Conservation (phyloP, 2,888 invertebrate species). For the Zootermopsis nevadensis region DNA sequence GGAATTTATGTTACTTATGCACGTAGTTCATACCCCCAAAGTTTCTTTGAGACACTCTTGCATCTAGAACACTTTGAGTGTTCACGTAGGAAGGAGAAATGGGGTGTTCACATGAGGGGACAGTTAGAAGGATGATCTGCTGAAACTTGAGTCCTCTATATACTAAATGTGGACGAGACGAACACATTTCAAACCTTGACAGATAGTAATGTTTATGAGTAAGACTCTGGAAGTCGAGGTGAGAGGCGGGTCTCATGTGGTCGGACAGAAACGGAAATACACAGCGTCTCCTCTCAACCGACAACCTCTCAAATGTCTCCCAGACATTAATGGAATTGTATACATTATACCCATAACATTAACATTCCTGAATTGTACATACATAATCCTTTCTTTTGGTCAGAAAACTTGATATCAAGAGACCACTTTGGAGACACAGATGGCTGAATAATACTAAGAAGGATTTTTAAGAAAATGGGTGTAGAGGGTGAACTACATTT, state of each 20-base stretch:
- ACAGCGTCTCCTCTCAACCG: too few relatives aligned
- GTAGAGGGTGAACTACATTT: too few relatives aligned
- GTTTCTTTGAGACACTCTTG: background rate
- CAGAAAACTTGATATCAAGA: too few relatives aligned
- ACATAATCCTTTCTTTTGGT: too few relatives aligned
- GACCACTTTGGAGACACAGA: too few relatives aligned
- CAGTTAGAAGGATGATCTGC: background rate
- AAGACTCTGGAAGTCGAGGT: background rate
- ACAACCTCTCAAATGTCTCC: background rate
- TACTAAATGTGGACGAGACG: background rate
- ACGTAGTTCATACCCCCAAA: too few relatives aligned
- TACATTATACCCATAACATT: background rate
- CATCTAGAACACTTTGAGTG: background rate
- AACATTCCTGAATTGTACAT: background rate
- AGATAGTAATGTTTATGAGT: slow-evolving; percentile 1
- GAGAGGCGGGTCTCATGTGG: background rate
- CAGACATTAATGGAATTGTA: background rate
- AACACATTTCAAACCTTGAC: slow-evolving; percentile 7
- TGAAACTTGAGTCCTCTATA: slow-evolving; percentile 8
- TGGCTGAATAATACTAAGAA: too few relatives aligned
- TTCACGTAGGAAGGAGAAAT: slow-evolving; percentile 10
- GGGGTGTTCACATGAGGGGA: slow-evolving; percentile 10
- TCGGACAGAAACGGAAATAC: too few relatives aligned
- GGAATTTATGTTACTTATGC: too few relatives aligned
- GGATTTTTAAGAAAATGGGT: too few relatives aligned